A percentile compares a stretch with the other conserved stretches of the same genome.
Conservation (phyloP, 2,113 vertebrate genomes). For the Crotalus helleri region DNA sequence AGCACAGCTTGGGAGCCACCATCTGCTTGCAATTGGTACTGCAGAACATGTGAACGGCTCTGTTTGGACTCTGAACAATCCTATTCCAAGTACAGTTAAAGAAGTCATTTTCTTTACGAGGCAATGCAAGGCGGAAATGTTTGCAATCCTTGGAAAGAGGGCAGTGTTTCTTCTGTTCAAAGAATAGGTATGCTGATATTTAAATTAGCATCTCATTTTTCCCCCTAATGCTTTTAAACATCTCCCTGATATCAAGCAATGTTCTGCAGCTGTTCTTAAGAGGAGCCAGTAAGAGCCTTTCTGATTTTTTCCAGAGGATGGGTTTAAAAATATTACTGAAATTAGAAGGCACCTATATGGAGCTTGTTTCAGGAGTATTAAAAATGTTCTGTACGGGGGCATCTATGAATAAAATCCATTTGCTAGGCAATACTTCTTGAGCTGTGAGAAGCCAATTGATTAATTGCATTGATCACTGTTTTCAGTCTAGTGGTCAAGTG, state of each 20-base stretch:
- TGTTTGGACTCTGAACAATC: neutral
- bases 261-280: neutral
- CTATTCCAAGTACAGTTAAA: neutral
- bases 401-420: neutral
- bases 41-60: constrained; percentile 3
- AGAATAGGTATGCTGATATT: neutral
- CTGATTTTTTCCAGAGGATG: neutral
- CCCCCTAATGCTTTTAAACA: neutral
- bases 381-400: neutral
- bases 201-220: neutral
- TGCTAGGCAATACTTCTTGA: neutral
- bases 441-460: constrained; percentile 6
- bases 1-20: constrained; percentile 45
- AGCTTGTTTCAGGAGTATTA: neutral
- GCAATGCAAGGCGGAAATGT: neutral
- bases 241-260: neutral
- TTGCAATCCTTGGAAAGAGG: neutral
- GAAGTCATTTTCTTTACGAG: neutral
- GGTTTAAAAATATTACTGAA: neutral
- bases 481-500: neutral
- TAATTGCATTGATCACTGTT: constrained; percentile 3
- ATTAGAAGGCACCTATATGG: neutral
- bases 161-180: neutral
- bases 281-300: neutral
- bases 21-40: constrained; percentile 37